Base-by-base conservation (phyloP, 2,113 vertebrate genomes). In the Callospermophilus lateralis region DNA sequence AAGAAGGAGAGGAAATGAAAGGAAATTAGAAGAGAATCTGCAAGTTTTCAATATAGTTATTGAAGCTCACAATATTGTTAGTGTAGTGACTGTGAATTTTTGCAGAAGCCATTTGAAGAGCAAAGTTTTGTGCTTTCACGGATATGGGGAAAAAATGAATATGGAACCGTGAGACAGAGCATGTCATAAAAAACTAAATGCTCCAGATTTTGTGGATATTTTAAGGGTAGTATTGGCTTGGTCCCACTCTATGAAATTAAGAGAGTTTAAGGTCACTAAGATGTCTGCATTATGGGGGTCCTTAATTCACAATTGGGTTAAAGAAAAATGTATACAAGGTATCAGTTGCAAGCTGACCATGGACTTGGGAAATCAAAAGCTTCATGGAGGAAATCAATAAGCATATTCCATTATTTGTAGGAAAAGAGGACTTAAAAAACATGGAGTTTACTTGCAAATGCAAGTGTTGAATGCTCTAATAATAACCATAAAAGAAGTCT, bases 401-500 rank as follows among this genome's bases (percentile, higher is more conserved):
- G 30, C 39, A 39, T 73, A 85, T 78, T 45, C 12, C 26, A 51
- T 76, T 48, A 63, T 34, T 58, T 6, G 6, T 67, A 3, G 22
- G 37, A 70, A 58, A 61, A 58, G 58, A 22, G 4, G 4, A 20
- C 53, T 81, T 78, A 55, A 68, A 80, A 80, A 68, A 45, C 22
- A 84, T 9, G 51, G n/a, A 90, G 1, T 26, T 89, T 51, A 42
- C 61, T 89, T 89, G 6, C 19, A 93, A 74, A 76, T 84, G 8
- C 20, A 95, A 63, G n/a, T 1, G 1, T 39, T 77, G n/a, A 91
- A 51, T 19, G 6, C 1, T 45, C 88, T 96, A 45, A 78, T 67
- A 86, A 92, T 24, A 90, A 89, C 92, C 20, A 5, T 85, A 88
- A 93, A 80, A 68, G 58, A 81, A 85, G 12, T 89, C 32, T 77